Percentiles rank a stretch among this genome's conserved stretches.
These are phyloP conservation scores for Gymnobelideus leadbeateri DNA, from an alignment of 2,113 vertebrate species.

Conservation along the genomic window DNA sequence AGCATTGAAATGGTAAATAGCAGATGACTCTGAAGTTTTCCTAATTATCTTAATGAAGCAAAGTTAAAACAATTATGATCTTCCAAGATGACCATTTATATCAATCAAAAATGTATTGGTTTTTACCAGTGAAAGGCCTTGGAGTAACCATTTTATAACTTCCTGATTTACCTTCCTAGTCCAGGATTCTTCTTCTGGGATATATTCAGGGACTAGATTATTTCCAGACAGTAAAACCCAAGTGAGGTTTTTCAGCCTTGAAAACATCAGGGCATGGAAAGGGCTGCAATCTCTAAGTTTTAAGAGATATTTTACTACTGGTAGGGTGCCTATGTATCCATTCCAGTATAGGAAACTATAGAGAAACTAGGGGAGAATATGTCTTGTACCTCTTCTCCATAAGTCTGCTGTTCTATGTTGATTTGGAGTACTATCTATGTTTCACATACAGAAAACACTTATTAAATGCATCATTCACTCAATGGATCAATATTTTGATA, in stretches of 20 bases:
- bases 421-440: background rate
- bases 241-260: background rate
- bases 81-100: background rate
- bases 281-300: background rate
- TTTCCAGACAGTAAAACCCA: background rate
- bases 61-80: background rate
- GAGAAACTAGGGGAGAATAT: background rate
- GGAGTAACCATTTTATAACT: background rate
- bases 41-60: background rate
- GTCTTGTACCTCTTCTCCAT: background rate
- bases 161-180: background rate
- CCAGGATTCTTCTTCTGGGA: background rate
- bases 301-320: background rate
- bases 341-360: background rate
- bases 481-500: background rate
- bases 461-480: background rate
- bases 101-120: background rate
- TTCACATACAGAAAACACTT: background rate
- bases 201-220: background rate
- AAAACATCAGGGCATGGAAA: background rate
- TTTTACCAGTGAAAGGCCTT: background rate
- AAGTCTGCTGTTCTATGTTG: background rate
- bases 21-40: background rate
- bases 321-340: background rate
- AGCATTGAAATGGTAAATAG: background rate